Percentiles rank a stretch among this genome's conserved stretches.
Evolutionary conservation across 2,888 invertebrate species (phyloP).

Genomic region (Netelia fuscicornis): DNA sequence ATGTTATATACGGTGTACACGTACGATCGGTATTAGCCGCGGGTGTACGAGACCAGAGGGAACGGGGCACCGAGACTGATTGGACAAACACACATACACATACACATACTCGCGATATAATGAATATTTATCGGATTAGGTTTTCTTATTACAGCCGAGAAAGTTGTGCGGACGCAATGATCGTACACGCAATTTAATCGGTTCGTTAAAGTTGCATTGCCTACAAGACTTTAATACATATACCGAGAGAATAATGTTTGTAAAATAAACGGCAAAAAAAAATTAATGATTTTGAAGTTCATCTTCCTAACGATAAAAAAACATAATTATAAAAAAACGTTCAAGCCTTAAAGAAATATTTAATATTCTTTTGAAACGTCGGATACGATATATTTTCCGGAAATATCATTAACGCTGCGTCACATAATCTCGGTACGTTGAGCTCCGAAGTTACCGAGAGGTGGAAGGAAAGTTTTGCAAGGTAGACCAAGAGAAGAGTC

Average conservation of each 20-base stretch:
- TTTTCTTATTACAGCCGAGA: constrained; percentile 58
- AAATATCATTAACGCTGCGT: constrained; percentile 24
- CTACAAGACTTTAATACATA: too few relatives aligned
- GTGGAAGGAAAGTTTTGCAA: constrained; percentile 75
- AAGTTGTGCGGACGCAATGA: constrained; percentile 43
- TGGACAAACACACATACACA: constrained; percentile 60
- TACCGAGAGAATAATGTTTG: background rate
- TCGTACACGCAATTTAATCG: constrained; percentile 57
- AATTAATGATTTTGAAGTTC: background rate
- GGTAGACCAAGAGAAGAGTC: constrained; percentile 62
- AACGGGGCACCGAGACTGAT: constrained; percentile 47
- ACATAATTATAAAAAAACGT: too few relatives aligned
- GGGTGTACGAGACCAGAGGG: background rate
- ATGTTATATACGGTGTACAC: background rate
- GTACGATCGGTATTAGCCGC: constrained; percentile 4
- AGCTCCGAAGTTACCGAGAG: constrained; percentile 62
- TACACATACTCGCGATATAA: constrained; percentile 47
- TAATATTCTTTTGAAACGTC: too few relatives aligned
- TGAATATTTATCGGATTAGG: constrained; percentile 65
- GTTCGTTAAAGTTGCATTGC: constrained; percentile 49
- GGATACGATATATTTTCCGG: background rate
- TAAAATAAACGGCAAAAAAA: background rate
- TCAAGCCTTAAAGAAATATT: too few relatives aligned
- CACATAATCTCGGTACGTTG: constrained; percentile 39
- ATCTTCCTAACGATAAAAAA: background rate